A percentile compares a stretch with the other conserved stretches of the same genome.
These are phyloP conservation scores for Hirundo rustica DNA, from an alignment of 2,797 vertebrate species.

Conservation along the genomic window DNA sequence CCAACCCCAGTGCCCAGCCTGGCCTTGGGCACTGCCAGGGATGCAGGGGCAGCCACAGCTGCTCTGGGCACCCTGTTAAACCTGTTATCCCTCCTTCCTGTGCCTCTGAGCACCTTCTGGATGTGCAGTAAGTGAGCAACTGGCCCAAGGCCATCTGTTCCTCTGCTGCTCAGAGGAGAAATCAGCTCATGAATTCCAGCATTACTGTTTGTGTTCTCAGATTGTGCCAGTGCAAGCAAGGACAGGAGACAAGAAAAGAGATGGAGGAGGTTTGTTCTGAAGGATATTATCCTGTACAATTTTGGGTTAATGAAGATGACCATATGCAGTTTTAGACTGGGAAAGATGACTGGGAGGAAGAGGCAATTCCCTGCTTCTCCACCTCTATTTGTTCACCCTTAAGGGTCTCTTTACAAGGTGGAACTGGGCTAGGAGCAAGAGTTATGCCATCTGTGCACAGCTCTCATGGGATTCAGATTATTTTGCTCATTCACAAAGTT, in stretches of 20 bases:
- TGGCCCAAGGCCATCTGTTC: neutral
- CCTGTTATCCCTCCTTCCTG: neutral
- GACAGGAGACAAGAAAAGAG: neutral
- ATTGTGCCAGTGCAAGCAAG: neutral
- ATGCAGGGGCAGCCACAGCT: neutral
- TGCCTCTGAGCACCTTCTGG: neutral
- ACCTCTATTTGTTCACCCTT: neutral
- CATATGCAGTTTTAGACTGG: neutral
- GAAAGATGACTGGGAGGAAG: neutral
- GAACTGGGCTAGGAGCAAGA: neutral
- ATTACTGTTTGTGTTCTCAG: neutral
- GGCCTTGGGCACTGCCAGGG: neutral
- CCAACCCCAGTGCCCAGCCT: neutral
- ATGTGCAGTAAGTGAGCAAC: neutral
- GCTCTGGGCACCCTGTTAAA: neutral
- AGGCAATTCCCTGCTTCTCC: neutral
- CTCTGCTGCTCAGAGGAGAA: neutral
- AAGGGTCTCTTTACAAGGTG: neutral
- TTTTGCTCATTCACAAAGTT: neutral
- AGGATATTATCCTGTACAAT: neutral
- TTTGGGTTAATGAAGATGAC: neutral
- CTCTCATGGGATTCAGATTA: neutral
- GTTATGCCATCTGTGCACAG: neutral
- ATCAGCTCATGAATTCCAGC: neutral
- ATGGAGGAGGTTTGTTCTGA: neutral